Evolutionary conservation across 1,140 invertebrate species (phyloP).

Genomic region (Drosophila elegans): DNA sequence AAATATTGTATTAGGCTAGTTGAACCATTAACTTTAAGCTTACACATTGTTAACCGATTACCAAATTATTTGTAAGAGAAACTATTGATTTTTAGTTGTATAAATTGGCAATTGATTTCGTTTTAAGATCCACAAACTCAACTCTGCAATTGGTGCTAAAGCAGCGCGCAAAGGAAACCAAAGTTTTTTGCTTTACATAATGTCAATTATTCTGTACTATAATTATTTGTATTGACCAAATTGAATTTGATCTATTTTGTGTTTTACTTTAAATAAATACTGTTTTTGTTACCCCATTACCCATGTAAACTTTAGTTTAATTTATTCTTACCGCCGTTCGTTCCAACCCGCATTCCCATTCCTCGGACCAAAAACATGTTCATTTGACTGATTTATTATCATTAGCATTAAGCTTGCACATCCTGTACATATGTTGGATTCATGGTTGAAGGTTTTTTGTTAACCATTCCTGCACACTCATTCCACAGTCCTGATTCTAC

Average conservation of each 20-base stretch:
- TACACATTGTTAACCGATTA: constrained; percentile 49
- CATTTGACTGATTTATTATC: constrained; percentile 1
- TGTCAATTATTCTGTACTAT: constrained; percentile 18
- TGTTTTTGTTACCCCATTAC: constrained; percentile 46
- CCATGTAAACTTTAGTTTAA: constrained; percentile 60
- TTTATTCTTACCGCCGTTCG: constrained; percentile 36
- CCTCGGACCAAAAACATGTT: background rate
- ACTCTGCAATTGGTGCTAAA: constrained; percentile 41
- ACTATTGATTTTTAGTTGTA: constrained; percentile 51
- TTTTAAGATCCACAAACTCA: constrained; percentile 30
- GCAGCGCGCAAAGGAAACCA: constrained; percentile 9
- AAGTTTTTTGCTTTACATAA: constrained; percentile 26
- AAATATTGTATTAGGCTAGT: constrained; percentile 70
- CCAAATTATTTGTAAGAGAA: constrained; percentile 30
- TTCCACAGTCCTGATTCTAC: constrained; percentile 1
- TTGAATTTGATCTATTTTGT: constrained; percentile 19
- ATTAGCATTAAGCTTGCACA: background rate
- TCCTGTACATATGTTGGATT: constrained; percentile 12
- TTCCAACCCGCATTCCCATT: background rate
- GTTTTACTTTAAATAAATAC: constrained; percentile 43
- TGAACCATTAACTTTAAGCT: constrained; percentile 45
- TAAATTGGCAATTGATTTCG: constrained; percentile 59
- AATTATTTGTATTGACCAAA: constrained; percentile 12
- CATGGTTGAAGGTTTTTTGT: background rate
- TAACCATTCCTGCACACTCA: constrained; percentile 13